Base-by-base conservation (phyloP, 2,797 vertebrate genomes). In the Centroberyx gerrardi region DNA sequence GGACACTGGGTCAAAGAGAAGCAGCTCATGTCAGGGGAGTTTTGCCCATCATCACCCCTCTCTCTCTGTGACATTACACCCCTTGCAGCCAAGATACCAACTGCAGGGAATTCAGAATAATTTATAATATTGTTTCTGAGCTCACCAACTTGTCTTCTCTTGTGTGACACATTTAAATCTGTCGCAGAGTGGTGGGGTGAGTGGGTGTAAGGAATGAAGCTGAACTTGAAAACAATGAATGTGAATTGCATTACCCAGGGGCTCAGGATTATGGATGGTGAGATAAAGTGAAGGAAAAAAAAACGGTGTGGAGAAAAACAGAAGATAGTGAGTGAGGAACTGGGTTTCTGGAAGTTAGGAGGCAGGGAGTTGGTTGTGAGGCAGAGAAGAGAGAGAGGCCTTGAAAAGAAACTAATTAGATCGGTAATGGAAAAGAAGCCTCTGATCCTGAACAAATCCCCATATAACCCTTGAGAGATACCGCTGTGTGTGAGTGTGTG, bases 371-470 rank as follows among this genome's bases (percentile, higher is more conserved):
- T 54, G 83, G 66, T 67, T 69, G 66, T 76, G 76, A 73, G 74
- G 74, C 63, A 44, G 49, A 66, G 64, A 74, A 38, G 49, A 78
- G 65, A 78, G 65, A 54, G 68, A 66, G 73, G 62, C 72, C 75
- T 85, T 76, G 80, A 85, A 80, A 88, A 83, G 67, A 85, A 86
- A 78, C 80, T 87, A 88, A 93, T 93, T 89, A 89, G 71, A 91
- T 67, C 80, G 82, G 78, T 89, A 88, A 87, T 80, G 71, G 77
- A 62, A 88, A 84, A 84, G 77, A 88, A 87, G 81, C 73, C 75
- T 88, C 83, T 87, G 88, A 90, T 92, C 86, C 84, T 80, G 83
- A 90, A 91, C 81, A 91, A 92, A 88, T 90, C 89, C 86, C 74
- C 55, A 68, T 72, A 83, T 70, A 84, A 88, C 83, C 82, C 84